phyloP scores from a whole-genome alignment of 2,888 invertebrate genomes.

The Callimorpha dominula region DNA sequence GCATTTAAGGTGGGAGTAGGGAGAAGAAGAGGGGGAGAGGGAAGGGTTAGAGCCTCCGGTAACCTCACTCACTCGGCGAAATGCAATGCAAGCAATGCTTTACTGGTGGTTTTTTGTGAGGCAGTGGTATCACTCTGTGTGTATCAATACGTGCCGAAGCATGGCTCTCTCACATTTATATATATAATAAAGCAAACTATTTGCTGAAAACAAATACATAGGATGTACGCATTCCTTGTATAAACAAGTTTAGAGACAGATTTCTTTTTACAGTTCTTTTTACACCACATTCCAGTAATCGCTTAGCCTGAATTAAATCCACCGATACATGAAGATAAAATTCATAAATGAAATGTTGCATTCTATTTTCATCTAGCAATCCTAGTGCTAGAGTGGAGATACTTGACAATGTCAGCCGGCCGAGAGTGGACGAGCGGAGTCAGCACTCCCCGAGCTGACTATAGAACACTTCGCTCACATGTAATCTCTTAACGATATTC shows the following conservation, averaged over 20 bases:
- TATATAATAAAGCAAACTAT: too few relatives aligned
- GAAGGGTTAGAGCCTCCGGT: too few relatives aligned
- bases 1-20: too few relatives aligned
- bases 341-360: not conserved
- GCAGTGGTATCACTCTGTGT: too few relatives aligned
- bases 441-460: constrained; percentile 52
- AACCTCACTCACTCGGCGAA: too few relatives aligned
- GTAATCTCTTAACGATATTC: constrained; percentile 56
- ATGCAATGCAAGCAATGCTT: too few relatives aligned
- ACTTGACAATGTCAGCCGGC: constrained; percentile 45
- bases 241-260: not conserved
- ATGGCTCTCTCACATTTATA: too few relatives aligned
- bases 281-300: not conserved
- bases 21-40: too few relatives aligned
- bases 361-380: constrained; percentile 24
- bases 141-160: too few relatives aligned
- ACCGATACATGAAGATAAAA: not conserved
- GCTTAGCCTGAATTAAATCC: not conserved
- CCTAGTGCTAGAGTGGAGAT: constrained; percentile 31
- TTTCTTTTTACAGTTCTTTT: not conserved
- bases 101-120: too few relatives aligned
- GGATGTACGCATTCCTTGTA: not conserved
- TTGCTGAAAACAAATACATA: not conserved
- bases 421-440: constrained; percentile 48
- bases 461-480: constrained; percentile 52